These are phyloP conservation scores for Crossocerus cetratus DNA, from an alignment of 2,888 invertebrate genomes.

Conservation along the genomic window DNA sequence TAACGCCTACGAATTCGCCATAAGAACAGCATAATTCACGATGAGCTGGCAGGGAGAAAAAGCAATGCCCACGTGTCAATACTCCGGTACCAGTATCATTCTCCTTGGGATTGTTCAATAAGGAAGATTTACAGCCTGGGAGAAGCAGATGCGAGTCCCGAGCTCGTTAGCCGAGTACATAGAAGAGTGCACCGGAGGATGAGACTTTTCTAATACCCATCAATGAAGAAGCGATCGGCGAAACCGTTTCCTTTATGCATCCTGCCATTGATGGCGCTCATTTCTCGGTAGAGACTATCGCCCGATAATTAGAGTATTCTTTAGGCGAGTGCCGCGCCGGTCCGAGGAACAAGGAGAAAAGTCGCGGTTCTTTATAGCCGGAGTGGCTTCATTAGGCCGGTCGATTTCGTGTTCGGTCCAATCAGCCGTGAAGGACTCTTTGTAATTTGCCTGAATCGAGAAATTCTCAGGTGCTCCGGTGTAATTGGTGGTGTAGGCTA, in stretches of 20 bases:
- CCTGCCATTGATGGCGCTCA: not conserved
- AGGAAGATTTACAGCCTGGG: too few relatives aligned
- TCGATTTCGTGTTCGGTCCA: slow-evolving; percentile 32
- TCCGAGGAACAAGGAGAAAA: not conserved
- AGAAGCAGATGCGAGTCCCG: too few relatives aligned
- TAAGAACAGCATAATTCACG: slow-evolving; percentile 48
- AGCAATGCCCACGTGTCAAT: slow-evolving; percentile 22
- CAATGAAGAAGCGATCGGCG: not conserved
- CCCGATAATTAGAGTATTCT: not conserved
- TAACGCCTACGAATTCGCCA: slow-evolving; percentile 67
- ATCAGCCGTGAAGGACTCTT: slow-evolving; percentile 28
- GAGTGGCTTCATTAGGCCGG: slow-evolving; percentile 33
- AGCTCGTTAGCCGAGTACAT: not conserved
- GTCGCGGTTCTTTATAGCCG: slow-evolving; percentile 23
- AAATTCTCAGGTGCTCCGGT: slow-evolving; percentile 53
- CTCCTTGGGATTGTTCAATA: not conserved
- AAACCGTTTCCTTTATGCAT: not conserved
- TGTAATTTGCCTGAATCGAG: slow-evolving; percentile 24
- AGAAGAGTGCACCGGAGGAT: not conserved
- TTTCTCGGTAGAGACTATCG: not conserved
- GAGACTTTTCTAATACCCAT: not conserved
- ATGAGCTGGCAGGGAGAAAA: slow-evolving; percentile 27
- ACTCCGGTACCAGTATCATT: slow-evolving; percentile 1
- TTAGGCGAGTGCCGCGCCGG: not conserved
- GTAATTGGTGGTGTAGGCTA: slow-evolving; percentile 9